Evolutionary conservation across 2,113 vertebrate genomes (phyloP).

Genomic region (Mormyrus iriodes): DNA sequence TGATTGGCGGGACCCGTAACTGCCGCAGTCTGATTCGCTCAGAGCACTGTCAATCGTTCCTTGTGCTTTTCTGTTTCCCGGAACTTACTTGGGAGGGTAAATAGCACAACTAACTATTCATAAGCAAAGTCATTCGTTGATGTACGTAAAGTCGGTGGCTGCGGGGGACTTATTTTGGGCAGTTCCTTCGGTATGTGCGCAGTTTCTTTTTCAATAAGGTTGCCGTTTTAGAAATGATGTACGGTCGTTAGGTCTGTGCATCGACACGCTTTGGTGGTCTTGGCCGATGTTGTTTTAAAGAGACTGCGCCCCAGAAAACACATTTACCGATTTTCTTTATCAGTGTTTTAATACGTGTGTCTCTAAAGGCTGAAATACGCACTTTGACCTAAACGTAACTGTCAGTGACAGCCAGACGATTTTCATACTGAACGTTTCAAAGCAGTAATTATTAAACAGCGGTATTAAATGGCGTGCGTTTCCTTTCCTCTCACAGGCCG

Average conservation of each 20-base stretch:
- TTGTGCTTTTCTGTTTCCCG: neutral
- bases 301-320: neutral
- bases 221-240: neutral
- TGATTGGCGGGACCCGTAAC: neutral
- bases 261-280: neutral
- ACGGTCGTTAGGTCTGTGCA: neutral
- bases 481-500: neutral
- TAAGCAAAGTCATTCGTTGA: neutral
- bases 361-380: neutral
- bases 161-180: neutral
- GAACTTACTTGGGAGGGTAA: neutral
- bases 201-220: neutral
- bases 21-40: neutral
- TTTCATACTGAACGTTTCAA: neutral
- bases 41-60: neutral
- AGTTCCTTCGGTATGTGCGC: neutral
- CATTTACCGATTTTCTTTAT: neutral
- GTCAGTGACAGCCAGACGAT: neutral
- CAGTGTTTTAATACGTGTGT: neutral
- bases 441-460: neutral
- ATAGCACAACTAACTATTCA: no score
- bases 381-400: neutral
- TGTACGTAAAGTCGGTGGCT: neutral
- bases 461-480: neutral
- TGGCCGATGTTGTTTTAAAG: neutral